Evolutionary conservation across 1,140 invertebrate genomes (phyloP).

Genomic region (Ceratina calcarata): DNA sequence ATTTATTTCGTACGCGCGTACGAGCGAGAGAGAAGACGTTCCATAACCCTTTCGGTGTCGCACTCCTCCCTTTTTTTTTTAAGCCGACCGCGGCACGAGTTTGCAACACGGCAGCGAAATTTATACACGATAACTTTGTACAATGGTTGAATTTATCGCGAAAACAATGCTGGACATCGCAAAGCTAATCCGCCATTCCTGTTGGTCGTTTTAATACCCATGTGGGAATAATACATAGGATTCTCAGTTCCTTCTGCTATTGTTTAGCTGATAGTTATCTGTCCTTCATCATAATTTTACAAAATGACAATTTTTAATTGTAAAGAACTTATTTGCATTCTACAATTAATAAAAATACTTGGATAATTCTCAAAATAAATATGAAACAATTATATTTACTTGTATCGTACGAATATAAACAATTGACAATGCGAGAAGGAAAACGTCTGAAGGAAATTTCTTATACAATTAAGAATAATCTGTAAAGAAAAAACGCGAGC

Average conservation of each 20-base stretch:
- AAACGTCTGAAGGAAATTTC: background rate
- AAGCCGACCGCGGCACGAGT: constrained; percentile 8
- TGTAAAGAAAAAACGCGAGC: background rate
- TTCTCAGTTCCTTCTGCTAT: too few relatives aligned
- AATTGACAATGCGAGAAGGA: background rate
- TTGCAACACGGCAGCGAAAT: constrained; percentile 67
- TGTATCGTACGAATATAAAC: background rate
- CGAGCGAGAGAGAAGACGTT: constrained; percentile 14
- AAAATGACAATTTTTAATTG: too few relatives aligned
- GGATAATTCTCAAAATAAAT: too few relatives aligned
- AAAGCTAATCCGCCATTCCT: constrained; percentile 55
- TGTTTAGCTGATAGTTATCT: too few relatives aligned
- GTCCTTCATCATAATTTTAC: too few relatives aligned
- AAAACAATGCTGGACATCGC: constrained; percentile 69
- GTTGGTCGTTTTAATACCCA: background rate
- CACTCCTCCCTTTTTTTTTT: background rate
- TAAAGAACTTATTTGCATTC: too few relatives aligned
- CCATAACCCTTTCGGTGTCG: background rate
- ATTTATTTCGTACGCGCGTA: constrained; percentile 68
- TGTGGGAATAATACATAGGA: too few relatives aligned
- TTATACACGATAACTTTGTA: constrained; percentile 72
- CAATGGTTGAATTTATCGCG: constrained; percentile 71
- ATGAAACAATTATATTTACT: background rate
- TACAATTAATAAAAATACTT: too few relatives aligned
- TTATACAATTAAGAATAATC: background rate